Conservation (phyloP, 1,140 invertebrate genomes). For the Sitophilus oryzae region DNA sequence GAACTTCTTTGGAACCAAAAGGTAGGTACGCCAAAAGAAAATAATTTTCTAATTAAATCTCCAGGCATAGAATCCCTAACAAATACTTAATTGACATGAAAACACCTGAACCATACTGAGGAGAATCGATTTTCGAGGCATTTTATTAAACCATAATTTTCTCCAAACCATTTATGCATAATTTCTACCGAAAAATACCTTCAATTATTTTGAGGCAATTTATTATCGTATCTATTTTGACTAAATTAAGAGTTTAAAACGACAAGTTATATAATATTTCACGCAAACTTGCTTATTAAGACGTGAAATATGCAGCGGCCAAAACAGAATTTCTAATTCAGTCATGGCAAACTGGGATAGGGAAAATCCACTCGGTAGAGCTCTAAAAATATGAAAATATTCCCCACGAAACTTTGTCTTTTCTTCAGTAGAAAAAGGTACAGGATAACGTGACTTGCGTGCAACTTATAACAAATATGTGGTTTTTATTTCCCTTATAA, state of each 20-base stretch:
- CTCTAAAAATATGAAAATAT: neutral
- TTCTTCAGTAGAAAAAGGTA: neutral
- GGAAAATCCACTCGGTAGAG: neutral
- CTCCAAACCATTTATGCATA: too few species aligned
- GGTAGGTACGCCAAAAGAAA: slow-evolving; percentile 31
- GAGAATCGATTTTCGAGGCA: too few species aligned
- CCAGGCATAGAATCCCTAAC: too few species aligned
- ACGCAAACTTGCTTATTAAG: too few species aligned
- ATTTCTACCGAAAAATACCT: too few species aligned
- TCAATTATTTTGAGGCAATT: too few species aligned
- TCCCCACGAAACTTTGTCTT: neutral
- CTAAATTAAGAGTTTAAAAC: too few species aligned
- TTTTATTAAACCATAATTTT: too few species aligned
- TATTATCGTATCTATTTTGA: too few species aligned
- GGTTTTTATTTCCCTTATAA: neutral
- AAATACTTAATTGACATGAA: too few species aligned
- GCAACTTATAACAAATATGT: neutral
- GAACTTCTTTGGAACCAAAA: slow-evolving; percentile 27
- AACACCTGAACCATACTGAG: too few species aligned
- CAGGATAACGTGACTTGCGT: neutral
- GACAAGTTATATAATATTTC: too few species aligned
- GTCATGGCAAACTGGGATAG: neutral
- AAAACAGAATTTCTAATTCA: neutral
- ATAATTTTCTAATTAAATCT: neutral
- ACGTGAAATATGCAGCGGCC: neutral